These are phyloP conservation scores for Eumacrocentrus americanus DNA, from an alignment of 2,888 invertebrate species.

Conservation along the genomic window DNA sequence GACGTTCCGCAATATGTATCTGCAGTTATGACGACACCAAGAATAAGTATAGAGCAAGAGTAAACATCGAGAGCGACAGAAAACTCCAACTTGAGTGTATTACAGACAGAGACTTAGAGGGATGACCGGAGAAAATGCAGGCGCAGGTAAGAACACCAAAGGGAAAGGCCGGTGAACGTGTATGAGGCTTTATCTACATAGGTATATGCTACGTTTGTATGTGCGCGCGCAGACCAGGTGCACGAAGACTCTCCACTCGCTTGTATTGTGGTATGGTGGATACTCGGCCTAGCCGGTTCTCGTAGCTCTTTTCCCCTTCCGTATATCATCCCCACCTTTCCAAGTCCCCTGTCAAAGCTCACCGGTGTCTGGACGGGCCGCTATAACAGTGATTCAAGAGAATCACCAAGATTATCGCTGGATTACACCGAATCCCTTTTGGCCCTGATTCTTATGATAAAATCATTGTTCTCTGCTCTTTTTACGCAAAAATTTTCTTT, in stretches of 20 bases:
- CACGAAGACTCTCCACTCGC: slow-evolving; percentile 50
- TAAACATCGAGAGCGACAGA: not conserved
- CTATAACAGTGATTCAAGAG: not conserved
- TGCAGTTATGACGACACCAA: not conserved
- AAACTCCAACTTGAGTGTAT: too few relatives aligned
- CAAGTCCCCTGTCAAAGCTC: slow-evolving; percentile 11
- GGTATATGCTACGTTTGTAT: slow-evolving; percentile 23
- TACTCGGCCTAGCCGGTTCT: slow-evolving; percentile 13
- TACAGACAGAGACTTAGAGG: too few relatives aligned
- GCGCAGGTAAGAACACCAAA: slow-evolving; percentile 45
- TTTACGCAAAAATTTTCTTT: too few relatives aligned
- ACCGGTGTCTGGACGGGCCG: slow-evolving; percentile 3
- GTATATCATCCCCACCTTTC: slow-evolving; percentile 6
- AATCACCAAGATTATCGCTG: not conserved
- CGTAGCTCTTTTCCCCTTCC: slow-evolving; percentile 18
- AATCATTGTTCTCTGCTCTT: too few relatives aligned
- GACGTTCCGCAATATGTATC: not conserved
- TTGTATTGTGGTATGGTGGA: not conserved
- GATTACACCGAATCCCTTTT: too few relatives aligned
- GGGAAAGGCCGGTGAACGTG: slow-evolving; percentile 51
- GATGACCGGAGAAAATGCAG: slow-evolving; percentile 37
- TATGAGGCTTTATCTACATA: slow-evolving; percentile 11
- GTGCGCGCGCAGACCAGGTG: slow-evolving; percentile 47
- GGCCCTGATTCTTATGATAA: too few relatives aligned
- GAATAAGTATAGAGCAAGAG: too few relatives aligned